Percentiles rank a stretch among this genome's conserved stretches.
These are phyloP conservation scores for Pseudobourletiella spinata DNA, from an alignment of 1,140 invertebrate genomes.

Conservation along the genomic window DNA sequence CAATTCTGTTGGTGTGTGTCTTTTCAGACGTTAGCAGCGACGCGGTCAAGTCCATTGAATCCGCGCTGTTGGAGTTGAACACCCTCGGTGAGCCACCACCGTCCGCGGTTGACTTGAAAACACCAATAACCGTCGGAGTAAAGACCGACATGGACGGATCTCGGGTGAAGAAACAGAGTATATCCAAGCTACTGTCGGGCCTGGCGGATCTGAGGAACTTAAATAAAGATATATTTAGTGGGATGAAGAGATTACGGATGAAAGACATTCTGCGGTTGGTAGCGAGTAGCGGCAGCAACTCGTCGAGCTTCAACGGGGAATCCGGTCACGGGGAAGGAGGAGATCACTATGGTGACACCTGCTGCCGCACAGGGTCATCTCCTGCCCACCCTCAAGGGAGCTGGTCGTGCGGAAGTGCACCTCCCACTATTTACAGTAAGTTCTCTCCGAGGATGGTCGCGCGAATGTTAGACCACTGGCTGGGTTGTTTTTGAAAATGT, in stretches of 20 bases:
- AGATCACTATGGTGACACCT: neutral
- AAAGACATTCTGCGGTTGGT: neutral
- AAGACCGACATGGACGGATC: too few relatives aligned
- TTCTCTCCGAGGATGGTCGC: neutral
- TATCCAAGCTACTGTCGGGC: neutral
- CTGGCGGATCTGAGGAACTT: neutral
- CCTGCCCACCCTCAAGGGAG: too few relatives aligned
- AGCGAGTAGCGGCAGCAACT: too few relatives aligned
- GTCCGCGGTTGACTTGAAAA: too few relatives aligned
- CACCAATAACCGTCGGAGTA: too few relatives aligned
- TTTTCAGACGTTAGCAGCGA: neutral
- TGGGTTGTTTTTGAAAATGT: neutral
- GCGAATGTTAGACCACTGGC: too few relatives aligned
- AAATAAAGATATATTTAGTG: neutral
- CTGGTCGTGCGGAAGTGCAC: too few relatives aligned
- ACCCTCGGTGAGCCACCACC: neutral
- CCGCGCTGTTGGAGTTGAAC: neutral
- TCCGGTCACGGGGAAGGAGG: neutral
- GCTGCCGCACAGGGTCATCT: too few relatives aligned
- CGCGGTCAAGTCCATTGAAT: neutral
- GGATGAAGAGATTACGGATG: neutral
- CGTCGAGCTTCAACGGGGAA: neutral
- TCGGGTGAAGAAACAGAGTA: neutral
- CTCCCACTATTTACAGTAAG: neutral
- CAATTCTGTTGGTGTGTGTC: too few relatives aligned